These are phyloP conservation scores for Mesembrinibis cayennensis DNA, from an alignment of 2,113 vertebrate species.

Conservation along the genomic window DNA sequence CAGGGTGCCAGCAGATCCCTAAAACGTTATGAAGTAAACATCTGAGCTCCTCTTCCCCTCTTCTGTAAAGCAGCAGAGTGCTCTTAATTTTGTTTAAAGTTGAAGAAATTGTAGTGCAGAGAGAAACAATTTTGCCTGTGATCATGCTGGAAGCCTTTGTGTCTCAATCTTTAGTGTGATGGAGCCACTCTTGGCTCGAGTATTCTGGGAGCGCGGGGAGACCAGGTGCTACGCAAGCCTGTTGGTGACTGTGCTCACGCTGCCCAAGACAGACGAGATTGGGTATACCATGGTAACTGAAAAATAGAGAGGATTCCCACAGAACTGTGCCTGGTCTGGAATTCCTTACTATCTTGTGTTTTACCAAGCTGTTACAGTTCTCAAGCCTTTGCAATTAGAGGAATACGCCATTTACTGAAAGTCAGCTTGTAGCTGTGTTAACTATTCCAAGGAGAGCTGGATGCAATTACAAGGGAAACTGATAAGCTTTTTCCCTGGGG, in stretches of 20 bases:
- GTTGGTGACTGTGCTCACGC: neutral
- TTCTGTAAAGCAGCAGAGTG: neutral
- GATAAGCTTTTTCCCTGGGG: neutral
- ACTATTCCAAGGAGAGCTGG: neutral
- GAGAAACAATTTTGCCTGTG: neutral
- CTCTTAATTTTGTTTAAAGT: neutral
- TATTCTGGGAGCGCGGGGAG: neutral
- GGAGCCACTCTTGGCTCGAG: neutral
- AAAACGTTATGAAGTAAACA: neutral
- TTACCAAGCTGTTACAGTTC: neutral
- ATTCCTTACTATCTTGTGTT: neutral
- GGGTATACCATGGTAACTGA: neutral
- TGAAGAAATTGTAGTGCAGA: neutral
- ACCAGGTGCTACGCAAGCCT: rapidly evolving
- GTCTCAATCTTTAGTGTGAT: neutral
- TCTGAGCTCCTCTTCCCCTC: neutral
- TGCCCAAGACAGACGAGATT: neutral
- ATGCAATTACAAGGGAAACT: slow-evolving; percentile 11
- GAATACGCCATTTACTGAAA: neutral
- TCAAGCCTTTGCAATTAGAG: neutral
- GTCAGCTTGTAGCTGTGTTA: neutral
- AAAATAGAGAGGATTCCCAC: neutral
- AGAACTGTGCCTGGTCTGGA: neutral
- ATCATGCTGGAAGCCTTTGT: neutral
- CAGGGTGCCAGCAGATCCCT: neutral